These are phyloP conservation scores for Drosophila lini DNA, from an alignment of 1,140 invertebrate genomes.

Conservation along the genomic window DNA sequence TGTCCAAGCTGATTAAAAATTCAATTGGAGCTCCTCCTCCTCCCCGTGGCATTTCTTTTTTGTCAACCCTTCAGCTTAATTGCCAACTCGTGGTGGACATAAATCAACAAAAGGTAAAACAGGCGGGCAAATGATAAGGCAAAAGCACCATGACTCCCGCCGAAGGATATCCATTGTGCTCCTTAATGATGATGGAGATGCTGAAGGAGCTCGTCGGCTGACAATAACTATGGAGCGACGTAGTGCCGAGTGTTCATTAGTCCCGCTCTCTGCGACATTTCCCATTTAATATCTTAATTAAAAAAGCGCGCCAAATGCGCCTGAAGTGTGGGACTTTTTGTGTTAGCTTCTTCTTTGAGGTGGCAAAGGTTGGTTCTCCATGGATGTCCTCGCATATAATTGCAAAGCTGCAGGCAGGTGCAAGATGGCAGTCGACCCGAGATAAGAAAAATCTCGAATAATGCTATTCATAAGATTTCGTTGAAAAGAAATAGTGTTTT, in stretches of 20 bases:
- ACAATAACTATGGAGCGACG: constrained; percentile 50
- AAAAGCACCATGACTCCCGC: not conserved
- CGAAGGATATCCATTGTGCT: constrained; percentile 48
- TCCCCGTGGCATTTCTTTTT: constrained; percentile 13
- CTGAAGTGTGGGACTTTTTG: constrained; percentile 45
- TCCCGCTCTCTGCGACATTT: constrained; percentile 44
- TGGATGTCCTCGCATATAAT: constrained; percentile 58
- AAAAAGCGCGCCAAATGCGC: constrained; percentile 58
- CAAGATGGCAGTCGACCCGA: constrained; percentile 15
- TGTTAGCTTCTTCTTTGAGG: constrained; percentile 9
- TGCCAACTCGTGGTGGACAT: constrained; percentile 56
- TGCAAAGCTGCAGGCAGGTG: constrained; percentile 35
- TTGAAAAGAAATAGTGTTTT: constrained; percentile 52
- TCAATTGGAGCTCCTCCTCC: constrained; percentile 49
- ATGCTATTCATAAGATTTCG: constrained; percentile 74
- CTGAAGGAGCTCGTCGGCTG: constrained; percentile 16
- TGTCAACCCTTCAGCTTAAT: constrained; percentile 61
- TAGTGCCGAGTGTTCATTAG: constrained; percentile 63
- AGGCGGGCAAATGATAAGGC: constrained; percentile 57
- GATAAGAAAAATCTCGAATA: constrained; percentile 50
- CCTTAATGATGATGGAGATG: constrained; percentile 60
- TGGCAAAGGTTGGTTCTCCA: constrained; percentile 49
- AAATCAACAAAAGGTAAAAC: constrained; percentile 69
- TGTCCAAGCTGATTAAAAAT: constrained; percentile 76
- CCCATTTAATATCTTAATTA: constrained; percentile 77